Evolutionary conservation across 2,888 invertebrate genomes (phyloP), one percentile per base, ranked within the genome.

Genomic region (Torymus texanus): DNA sequence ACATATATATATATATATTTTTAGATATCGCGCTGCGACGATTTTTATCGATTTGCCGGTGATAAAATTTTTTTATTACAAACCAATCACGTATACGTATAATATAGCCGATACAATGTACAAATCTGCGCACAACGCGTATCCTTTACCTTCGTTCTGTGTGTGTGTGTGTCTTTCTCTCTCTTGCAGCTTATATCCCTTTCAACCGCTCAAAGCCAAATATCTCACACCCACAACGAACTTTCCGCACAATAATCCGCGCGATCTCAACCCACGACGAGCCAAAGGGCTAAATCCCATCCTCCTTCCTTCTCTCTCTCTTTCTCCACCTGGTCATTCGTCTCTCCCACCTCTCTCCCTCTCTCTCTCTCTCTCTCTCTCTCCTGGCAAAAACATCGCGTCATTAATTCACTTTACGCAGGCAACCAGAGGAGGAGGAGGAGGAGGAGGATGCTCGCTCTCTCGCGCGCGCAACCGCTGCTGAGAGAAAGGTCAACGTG

Each of bases 391-490:
- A 80, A 75, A 67, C 67, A 59, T 58, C 75, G 77, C 82, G 81
- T 83, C 84, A 85, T 85, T 85, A 85, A 85, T 85, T 83, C 83
- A 83, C 83, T 85, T 83, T 83, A 81, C 82, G 79, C 82, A 80
- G 78, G 79, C 75, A 71, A 75, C 18, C 58, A 29, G 24, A 58
- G 71, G 59, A 73, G 63, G 68, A 63, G 68, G 56, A 56, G 41
- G 67, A 58, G 67, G 24, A 56, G 66, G 66, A 68, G 73, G 79
- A 51, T 29, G 29, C 29, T 29, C 3, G 24, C n/a, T n/a, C n/a
- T n/a, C 24, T 2, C 29, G 29, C 29, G 29, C 55, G 55, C 67
- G 56, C 41, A 58, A 56, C 11, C 11, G 55, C 56, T 55, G 21
- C 53, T 4, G 66, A 67, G 67, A 21, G 77, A 79, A 83, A 84